A percentile compares a stretch with the other conserved stretches of the same genome.
These are phyloP conservation scores for Tokudaia tokunoshimensis DNA, from an alignment of 2,797 vertebrate species.

Conservation along the genomic window DNA sequence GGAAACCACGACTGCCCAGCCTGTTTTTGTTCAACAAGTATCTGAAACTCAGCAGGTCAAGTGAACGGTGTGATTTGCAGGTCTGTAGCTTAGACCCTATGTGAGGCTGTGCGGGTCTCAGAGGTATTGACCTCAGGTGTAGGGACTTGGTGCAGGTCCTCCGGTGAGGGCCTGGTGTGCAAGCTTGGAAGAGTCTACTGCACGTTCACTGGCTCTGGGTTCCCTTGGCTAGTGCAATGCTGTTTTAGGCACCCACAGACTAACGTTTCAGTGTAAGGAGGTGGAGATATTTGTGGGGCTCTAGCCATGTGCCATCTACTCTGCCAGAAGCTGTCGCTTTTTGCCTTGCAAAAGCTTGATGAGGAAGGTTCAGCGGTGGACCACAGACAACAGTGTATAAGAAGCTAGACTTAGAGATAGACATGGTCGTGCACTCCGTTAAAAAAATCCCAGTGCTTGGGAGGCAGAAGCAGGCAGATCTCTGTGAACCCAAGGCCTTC, in stretches of 20 bases:
- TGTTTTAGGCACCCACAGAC: neutral
- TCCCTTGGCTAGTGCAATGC: neutral
- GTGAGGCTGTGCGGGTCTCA: neutral
- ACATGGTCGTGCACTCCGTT: neutral
- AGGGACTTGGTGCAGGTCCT: neutral
- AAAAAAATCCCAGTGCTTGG: neutral
- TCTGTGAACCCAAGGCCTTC: neutral
- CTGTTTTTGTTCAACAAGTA: neutral
- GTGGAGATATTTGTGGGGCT: neutral
- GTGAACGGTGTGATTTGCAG: neutral
- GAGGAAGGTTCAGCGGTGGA: neutral
- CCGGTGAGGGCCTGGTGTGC: neutral
- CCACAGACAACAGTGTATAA: neutral
- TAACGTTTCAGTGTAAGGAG: neutral
- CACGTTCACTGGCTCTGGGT: neutral
- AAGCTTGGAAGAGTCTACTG: neutral
- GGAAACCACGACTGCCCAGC: neutral
- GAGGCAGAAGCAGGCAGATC: neutral
- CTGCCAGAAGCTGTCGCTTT: neutral
- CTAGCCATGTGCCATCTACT: neutral
- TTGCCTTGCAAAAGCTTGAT: neutral
- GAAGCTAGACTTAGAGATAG: constrained; percentile 15
- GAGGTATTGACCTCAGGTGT: neutral
- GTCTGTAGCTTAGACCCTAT: neutral
- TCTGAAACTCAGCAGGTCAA: neutral